These are phyloP conservation scores for Lomographa bimaculata DNA, from an alignment of 2,888 invertebrate genomes.

Conservation along the genomic window DNA sequence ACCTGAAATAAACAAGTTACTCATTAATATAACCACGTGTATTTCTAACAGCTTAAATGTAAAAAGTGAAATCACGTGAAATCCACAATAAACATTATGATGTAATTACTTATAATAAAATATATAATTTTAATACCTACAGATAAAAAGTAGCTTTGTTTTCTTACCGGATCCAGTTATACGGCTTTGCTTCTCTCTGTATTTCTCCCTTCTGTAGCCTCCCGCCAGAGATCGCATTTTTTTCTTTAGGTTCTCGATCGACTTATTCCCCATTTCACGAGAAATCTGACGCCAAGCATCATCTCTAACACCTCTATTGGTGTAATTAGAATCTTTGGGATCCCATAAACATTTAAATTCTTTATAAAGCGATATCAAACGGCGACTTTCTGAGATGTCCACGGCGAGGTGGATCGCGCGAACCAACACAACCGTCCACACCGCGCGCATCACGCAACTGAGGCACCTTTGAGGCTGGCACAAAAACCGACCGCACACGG, in stretches of 20 bases:
- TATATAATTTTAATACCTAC: too few species aligned
- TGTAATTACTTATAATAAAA: too few species aligned
- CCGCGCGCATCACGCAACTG: too few species aligned
- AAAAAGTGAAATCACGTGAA: too few species aligned
- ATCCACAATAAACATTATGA: too few species aligned
- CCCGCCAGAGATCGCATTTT: slow-evolving; percentile 35
- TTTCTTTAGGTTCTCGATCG: slow-evolving; percentile 29
- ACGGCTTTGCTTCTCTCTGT: slow-evolving; percentile 33
- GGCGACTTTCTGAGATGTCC: slow-evolving; percentile 27
- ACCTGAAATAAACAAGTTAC: slow-evolving; percentile 22
- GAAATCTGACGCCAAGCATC: slow-evolving; percentile 35
- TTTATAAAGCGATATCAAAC: slow-evolving; percentile 28
- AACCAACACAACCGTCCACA: slow-evolving; percentile 2
- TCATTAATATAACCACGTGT: slow-evolving; percentile 4
- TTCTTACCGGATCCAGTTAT: slow-evolving; percentile 34
- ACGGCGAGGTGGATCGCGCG: slow-evolving; percentile 9
- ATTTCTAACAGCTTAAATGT: slow-evolving; percentile 1
- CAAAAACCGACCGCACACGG: too few species aligned
- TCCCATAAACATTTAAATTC: slow-evolving; percentile 37
- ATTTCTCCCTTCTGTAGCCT: slow-evolving; percentile 35
- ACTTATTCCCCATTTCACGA: slow-evolving; percentile 22
- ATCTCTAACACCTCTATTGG: slow-evolving; percentile 39
- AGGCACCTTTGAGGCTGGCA: too few species aligned
- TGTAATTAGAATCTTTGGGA: slow-evolving; percentile 33
- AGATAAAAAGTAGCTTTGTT: too few species aligned